phyloP scores from a whole-genome alignment of 2,797 vertebrate genomes.

The Sebastes goodei region DNA sequence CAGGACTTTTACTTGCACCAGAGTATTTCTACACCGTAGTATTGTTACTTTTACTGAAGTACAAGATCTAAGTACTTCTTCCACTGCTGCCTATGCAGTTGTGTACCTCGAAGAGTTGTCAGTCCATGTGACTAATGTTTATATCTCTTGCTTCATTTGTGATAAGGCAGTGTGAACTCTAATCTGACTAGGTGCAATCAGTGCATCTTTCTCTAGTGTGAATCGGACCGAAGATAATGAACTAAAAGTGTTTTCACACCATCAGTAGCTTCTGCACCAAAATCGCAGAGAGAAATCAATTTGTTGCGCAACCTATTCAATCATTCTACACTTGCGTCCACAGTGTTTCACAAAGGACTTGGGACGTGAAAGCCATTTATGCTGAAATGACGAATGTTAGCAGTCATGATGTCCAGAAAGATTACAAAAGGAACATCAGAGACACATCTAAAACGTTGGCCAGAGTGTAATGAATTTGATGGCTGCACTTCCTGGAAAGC shows the following conservation, averaged over 20 bases:
- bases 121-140: neutral
- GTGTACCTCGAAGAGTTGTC: neutral
- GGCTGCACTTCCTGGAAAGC: constrained; percentile 23
- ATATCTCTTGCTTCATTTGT: neutral
- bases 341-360: neutral
- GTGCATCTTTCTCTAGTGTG: neutral
- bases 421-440: constrained; percentile 51
- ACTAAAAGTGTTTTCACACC: neutral
- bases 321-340: neutral
- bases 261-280: neutral
- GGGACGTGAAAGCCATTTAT: neutral
- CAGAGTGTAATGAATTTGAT: constrained; percentile 43
- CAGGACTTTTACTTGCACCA: too few species aligned
- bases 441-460: constrained; percentile 27
- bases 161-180: neutral
- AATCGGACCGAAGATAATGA: neutral
- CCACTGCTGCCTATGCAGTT: neutral
- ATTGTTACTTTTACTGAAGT: too few species aligned
- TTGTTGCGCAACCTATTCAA: neutral
- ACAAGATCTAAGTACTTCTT: too few species aligned
- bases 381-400: constrained; percentile 11
- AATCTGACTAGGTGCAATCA: neutral
- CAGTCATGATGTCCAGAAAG: constrained; percentile 2
- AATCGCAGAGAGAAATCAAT: neutral
- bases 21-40: too few species aligned